Percentiles rank a stretch among this genome's conserved stretches.
phyloP scores from a whole-genome alignment of 1,140 invertebrate species.

The Bilobella aurantiaca region DNA sequence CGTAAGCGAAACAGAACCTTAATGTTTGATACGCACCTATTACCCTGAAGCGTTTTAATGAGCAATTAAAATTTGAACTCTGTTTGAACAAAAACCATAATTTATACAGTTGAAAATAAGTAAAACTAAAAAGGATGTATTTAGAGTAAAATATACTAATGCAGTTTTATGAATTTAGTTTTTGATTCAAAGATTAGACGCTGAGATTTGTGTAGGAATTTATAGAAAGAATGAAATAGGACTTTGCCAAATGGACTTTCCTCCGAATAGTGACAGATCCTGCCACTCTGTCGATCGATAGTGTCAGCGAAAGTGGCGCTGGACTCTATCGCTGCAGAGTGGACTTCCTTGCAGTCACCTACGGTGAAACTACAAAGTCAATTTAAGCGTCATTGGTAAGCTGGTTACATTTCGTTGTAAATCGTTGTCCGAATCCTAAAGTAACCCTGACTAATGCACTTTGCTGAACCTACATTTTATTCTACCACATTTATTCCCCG shows the following conservation, averaged over 20 bases:
- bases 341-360: constrained; percentile 66
- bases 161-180: not conserved
- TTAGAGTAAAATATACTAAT: too few species aligned
- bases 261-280: constrained; percentile 46
- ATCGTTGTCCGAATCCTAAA: not conserved
- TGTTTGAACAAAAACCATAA: too few species aligned
- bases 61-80: too few species aligned
- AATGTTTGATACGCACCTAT: too few species aligned
- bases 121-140: too few species aligned
- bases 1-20: too few species aligned
- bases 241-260: constrained; percentile 47
- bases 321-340: constrained; percentile 60
- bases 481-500: not conserved
- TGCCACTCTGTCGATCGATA: constrained; percentile 52
- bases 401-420: constrained; percentile 36
- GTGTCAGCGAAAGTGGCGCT: constrained; percentile 54
- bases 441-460: not conserved
- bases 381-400: constrained; percentile 71
- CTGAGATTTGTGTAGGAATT: constrained; percentile 46
- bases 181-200: constrained; percentile 53
- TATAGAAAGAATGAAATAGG: constrained; percentile 47
- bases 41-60: too few species aligned
- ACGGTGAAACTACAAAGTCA: constrained; percentile 67
- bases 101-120: too few species aligned
- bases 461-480: not conserved